Conservation (phyloP, 2,797 vertebrate species). For the Otolemur crassicaudatus region DNA sequence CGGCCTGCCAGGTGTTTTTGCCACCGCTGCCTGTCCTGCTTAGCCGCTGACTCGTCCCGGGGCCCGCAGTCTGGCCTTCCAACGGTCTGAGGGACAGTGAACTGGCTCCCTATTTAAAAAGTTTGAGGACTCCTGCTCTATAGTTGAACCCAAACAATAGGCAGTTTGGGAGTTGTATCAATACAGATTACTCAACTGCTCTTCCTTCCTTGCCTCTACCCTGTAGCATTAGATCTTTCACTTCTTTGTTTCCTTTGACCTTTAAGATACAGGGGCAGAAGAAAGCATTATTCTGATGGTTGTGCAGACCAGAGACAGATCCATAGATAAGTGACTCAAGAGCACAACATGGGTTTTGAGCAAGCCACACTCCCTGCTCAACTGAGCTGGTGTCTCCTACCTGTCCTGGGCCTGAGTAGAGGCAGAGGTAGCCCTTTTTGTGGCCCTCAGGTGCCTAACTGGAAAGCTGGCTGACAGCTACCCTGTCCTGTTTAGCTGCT, state of each 20-base stretch:
- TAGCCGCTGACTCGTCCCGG: too few species aligned
- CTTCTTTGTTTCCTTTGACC: neutral
- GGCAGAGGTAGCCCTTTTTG: neutral
- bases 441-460: neutral
- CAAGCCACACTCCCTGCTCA: too few species aligned
- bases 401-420: neutral
- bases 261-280: neutral
- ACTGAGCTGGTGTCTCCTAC: neutral
- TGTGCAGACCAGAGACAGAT: neutral
- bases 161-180: neutral
- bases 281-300: neutral
- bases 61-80: too few species aligned
- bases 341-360: neutral
- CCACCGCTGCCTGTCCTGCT: too few species aligned
- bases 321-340: neutral
- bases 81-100: too few species aligned
- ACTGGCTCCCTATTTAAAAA: too few species aligned
- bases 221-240: neutral
- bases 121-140: too few species aligned
- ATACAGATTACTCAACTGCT: accelerated
- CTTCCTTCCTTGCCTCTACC: neutral
- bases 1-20: too few species aligned
- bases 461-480: neutral
- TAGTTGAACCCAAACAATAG: accelerated
- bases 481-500: neutral